These are phyloP conservation scores for Sciurus vulgaris DNA, from an alignment of 2,797 vertebrate genomes.

Conservation along the genomic window DNA sequence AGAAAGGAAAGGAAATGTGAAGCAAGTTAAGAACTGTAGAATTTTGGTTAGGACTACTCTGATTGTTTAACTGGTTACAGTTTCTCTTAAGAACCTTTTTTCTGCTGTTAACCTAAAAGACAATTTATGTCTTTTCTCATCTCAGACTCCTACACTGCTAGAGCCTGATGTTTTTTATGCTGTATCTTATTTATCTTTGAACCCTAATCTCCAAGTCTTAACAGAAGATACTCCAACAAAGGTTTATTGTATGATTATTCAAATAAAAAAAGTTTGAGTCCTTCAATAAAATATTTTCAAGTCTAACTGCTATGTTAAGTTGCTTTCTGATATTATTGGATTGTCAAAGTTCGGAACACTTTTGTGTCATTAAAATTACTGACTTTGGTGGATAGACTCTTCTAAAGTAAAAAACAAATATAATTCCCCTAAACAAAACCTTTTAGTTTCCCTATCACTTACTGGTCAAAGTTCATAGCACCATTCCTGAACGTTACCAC, in stretches of 20 bases:
- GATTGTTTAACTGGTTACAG: not conserved
- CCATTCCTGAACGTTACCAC: not conserved
- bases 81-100: conserved; percentile 51
- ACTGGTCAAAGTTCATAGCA: not conserved
- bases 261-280: too few relatives aligned
- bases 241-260: not conserved
- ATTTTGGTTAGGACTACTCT: not conserved
- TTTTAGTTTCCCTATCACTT: not conserved
- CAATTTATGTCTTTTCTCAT: not conserved
- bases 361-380: not conserved
- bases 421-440: conserved; percentile 23
- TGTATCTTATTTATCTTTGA: not conserved
- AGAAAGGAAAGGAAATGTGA: not conserved
- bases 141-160: not conserved
- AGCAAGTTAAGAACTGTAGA: not conserved
- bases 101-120: conserved; percentile 3
- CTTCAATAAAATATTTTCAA: conserved; percentile 4
- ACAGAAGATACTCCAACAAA: conserved; percentile 27
- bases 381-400: not conserved
- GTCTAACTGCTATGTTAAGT: not conserved
- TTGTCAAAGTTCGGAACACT: not conserved
- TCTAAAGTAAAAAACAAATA: conserved; percentile 53
- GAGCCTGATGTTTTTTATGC: not conserved
- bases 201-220: not conserved
- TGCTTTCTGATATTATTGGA: conserved; percentile 2